phyloP scores from a whole-genome alignment of 2,888 invertebrate genomes.

The Penaeus monodon region DNA sequence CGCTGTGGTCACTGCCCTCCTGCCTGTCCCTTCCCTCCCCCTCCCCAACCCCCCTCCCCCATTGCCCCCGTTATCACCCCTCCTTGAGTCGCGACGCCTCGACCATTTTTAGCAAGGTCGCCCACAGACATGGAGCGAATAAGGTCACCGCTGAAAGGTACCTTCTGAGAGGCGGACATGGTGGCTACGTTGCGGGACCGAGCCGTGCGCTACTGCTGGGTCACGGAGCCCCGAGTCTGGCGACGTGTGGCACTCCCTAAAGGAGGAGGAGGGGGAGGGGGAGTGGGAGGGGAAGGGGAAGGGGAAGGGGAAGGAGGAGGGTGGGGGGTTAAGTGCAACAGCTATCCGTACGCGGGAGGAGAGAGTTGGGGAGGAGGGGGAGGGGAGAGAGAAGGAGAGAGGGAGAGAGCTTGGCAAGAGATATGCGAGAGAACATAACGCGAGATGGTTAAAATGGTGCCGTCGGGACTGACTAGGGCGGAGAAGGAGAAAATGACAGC shows the following conservation, averaged over 20 bases:
- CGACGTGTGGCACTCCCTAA: neutral
- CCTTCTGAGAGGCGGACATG: neutral
- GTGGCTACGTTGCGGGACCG: neutral
- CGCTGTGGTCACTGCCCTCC: neutral
- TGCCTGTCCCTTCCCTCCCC: neutral
- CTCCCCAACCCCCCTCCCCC: neutral
- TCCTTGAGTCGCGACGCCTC: neutral
- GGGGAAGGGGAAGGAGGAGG: too few species aligned
- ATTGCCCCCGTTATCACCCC: neutral
- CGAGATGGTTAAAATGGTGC: neutral
- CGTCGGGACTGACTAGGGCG: neutral
- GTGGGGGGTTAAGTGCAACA: too few species aligned
- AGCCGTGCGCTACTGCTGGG: neutral
- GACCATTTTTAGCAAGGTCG: conserved; percentile 3
- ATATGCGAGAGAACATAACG: neutral
- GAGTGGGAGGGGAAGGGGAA: too few species aligned
- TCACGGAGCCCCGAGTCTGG: neutral
- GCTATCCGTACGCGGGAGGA: too few species aligned
- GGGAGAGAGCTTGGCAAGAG: neutral
- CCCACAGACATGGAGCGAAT: neutral
- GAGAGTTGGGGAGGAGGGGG: conserved; percentile 1
- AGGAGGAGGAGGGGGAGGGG: neutral
- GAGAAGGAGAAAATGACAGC: neutral
- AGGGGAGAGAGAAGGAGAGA: conserved; percentile 19
- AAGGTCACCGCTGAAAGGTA: neutral